Conservation (phyloP, 1,140 invertebrate species). For the Atta cephalotes region DNA sequence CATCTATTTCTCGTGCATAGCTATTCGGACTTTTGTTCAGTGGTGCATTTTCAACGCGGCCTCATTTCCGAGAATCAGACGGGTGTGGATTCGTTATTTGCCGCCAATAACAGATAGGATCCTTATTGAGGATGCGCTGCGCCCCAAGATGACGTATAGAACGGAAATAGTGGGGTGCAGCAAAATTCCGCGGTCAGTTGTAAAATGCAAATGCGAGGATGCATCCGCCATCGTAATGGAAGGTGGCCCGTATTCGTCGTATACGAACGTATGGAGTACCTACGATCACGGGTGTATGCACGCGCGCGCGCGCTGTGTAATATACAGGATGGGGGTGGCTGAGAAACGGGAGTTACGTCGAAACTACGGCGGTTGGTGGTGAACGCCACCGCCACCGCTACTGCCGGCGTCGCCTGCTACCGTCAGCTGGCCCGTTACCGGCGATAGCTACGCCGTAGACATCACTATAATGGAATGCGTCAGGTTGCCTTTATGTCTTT, state of each 20-base stretch:
- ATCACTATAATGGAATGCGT: slow-evolving; percentile 79
- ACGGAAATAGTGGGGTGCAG: background rate
- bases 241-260: background rate
- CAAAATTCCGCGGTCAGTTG: slow-evolving; percentile 53
- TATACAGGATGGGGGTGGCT: slow-evolving; percentile 18
- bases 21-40: background rate
- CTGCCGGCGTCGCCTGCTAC: background rate
- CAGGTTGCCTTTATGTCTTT: slow-evolving; percentile 81
- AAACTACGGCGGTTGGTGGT: slow-evolving; percentile 73
- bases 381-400: slow-evolving; percentile 35
- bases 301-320: background rate
- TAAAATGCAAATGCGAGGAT: slow-evolving; percentile 76
- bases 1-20: background rate
- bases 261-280: slow-evolving; percentile 44
- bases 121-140: slow-evolving; percentile 27
- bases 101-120: background rate
- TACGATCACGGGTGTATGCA: background rate
- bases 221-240: slow-evolving; percentile 64
- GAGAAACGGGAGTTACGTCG: slow-evolving; percentile 33
- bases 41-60: slow-evolving; percentile 22
- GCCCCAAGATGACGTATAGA: slow-evolving; percentile 18
- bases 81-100: slow-evolving; percentile 13
- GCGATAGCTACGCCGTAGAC: slow-evolving; percentile 77
- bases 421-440: slow-evolving; percentile 74
- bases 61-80: background rate